These are phyloP conservation scores for Pachypanchax playfairii DNA, from an alignment of 2,113 vertebrate species.

Conservation along the genomic window DNA sequence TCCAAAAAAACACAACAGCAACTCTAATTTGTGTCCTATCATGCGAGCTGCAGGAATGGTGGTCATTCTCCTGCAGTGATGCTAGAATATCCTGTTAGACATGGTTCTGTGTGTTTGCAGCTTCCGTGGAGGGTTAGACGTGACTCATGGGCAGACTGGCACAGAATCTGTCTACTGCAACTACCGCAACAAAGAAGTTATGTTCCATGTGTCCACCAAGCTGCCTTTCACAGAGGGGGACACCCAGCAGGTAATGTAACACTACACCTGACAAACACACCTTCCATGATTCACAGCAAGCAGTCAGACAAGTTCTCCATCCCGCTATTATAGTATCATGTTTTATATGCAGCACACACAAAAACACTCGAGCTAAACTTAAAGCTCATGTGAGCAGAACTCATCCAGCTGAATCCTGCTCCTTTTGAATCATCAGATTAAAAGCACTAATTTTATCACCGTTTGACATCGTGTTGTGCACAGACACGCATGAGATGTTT, in stretches of 20 bases:
- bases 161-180: constrained; percentile 92
- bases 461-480: too few species aligned
- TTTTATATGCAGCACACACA: constrained; percentile 22
- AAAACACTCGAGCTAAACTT: background rate
- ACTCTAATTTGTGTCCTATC: constrained; percentile 11
- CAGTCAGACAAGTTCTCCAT: constrained; percentile 45
- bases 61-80: constrained; percentile 12
- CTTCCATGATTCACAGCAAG: constrained; percentile 35
- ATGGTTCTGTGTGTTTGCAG: constrained; percentile 72
- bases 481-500: too few species aligned
- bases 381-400: background rate
- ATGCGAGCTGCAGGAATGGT: constrained; percentile 3
- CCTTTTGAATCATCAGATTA: background rate
- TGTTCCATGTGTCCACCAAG: constrained; percentile 98
- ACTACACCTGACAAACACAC: constrained; percentile 43
- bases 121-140: constrained; percentile 94
- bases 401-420: background rate
- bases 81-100: constrained; percentile 45
- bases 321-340: constrained; percentile 3
- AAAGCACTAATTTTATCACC: background rate
- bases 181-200: constrained; percentile 96
- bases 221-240: constrained; percentile 96
- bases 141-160: constrained; percentile 95
- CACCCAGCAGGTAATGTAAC: constrained; percentile 87
- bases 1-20: background rate